Percentiles rank a stretch among this genome's conserved stretches.
Evolutionary conservation across 2,113 vertebrate genomes (phyloP).

Genomic region (Microtus ochrogaster): DNA sequence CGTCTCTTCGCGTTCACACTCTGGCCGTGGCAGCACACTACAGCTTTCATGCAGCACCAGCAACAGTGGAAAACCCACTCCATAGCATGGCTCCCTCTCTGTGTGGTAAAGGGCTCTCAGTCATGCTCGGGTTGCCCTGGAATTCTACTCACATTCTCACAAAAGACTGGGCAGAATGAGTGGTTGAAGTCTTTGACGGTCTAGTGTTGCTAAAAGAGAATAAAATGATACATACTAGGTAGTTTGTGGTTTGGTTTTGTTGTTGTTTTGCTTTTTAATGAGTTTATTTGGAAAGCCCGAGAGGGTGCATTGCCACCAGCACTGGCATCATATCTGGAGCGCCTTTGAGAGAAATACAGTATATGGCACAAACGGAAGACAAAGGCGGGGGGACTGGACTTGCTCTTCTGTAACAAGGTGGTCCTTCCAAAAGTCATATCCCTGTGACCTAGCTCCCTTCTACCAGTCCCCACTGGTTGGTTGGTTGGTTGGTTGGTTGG

Average conservation of each 20-base stretch:
- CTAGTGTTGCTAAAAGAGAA: background rate
- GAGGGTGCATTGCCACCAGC: background rate
- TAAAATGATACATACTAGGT: background rate
- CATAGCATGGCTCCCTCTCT: accelerated
- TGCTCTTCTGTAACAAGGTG: background rate
- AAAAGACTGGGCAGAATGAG: background rate
- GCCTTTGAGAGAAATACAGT: background rate
- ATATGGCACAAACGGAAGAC: background rate
- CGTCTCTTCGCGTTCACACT: conserved; percentile 71
- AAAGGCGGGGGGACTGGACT: too few relatives aligned
- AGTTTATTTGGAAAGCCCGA: background rate
- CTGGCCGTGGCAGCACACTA: background rate
- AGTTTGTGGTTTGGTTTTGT: background rate
- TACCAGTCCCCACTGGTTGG: background rate
- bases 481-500: too few relatives aligned
- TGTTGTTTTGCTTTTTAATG: background rate
- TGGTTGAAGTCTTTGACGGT: background rate
- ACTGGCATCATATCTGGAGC: background rate
- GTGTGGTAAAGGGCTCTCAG: background rate
- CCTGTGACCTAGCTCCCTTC: background rate
- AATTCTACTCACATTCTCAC: background rate
- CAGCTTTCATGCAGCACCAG: background rate
- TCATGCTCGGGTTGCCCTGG: background rate
- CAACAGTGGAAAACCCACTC: background rate
- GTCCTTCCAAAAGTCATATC: background rate